Evolutionary conservation across 2,888 invertebrate genomes (phyloP).

Genomic region (Heliconius sara): DNA sequence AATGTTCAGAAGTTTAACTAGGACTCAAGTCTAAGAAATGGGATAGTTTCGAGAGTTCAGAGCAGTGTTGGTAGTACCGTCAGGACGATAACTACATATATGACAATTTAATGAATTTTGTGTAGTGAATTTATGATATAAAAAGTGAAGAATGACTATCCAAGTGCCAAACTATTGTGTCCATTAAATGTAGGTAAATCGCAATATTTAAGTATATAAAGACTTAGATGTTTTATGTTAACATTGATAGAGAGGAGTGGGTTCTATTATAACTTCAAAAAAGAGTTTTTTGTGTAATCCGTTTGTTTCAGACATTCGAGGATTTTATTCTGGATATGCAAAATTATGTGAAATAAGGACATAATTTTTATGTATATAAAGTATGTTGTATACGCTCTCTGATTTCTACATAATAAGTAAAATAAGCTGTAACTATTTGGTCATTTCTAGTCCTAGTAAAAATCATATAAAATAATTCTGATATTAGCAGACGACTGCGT

Average conservation of each 20-base stretch:
- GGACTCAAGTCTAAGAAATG: background rate
- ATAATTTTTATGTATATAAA: slow-evolving; percentile 61
- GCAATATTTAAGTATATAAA: slow-evolving; percentile 63
- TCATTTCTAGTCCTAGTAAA: slow-evolving; percentile 32
- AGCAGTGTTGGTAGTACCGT: slow-evolving; percentile 19
- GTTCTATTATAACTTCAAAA: background rate
- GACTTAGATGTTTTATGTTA: slow-evolving; percentile 60
- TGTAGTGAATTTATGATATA: slow-evolving; percentile 38
- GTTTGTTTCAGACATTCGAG: background rate
- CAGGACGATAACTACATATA: slow-evolving; percentile 18
- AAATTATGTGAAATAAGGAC: slow-evolving; percentile 1
- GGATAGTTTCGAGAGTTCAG: background rate
- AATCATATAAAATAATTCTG: slow-evolving; percentile 44
- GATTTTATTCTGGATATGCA: background rate
- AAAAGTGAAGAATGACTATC: slow-evolving; percentile 47
- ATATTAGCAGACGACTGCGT: slow-evolving; percentile 49
- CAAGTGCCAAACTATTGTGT: slow-evolving; percentile 74
- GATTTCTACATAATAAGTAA: slow-evolving; percentile 42
- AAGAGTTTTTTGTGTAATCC: background rate
- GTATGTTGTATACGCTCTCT: slow-evolving; percentile 70
- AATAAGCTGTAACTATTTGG: slow-evolving; percentile 37
- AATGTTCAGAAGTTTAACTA: slow-evolving; percentile 23
- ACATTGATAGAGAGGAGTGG: slow-evolving; percentile 48
- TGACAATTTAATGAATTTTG: slow-evolving; percentile 32
- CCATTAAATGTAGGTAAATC: slow-evolving; percentile 68